A percentile compares a stretch with the other conserved stretches of the same genome.
These are phyloP conservation scores for Cryptotermes secundus DNA, from an alignment of 1,140 invertebrate species.

Conservation along the genomic window DNA sequence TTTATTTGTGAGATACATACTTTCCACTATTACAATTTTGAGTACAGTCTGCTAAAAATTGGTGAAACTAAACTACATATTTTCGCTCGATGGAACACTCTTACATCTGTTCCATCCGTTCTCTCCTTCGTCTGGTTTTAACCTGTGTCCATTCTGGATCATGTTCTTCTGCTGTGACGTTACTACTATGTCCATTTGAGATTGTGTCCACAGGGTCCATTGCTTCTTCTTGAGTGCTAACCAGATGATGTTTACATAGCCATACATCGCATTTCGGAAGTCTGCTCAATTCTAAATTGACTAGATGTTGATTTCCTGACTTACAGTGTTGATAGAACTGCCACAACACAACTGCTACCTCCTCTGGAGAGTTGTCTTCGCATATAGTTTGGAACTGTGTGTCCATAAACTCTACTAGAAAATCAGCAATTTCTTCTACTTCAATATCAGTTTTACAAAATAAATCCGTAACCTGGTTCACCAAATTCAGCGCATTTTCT, in stretches of 20 bases:
- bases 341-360: slow-evolving; percentile 51
- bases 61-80: no score
- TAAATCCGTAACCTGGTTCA: slow-evolving; percentile 50
- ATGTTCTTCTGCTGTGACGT: slow-evolving; percentile 49
- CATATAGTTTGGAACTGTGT: slow-evolving; percentile 65
- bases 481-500: slow-evolving; percentile 58
- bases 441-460: background rate
- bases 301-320: slow-evolving; percentile 46
- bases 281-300: slow-evolving; percentile 40
- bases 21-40: no score
- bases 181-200: background rate
- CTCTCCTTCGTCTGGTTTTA: slow-evolving; percentile 51
- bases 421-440: slow-evolving; percentile 55
- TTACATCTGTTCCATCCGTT: background rate
- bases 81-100: no score
- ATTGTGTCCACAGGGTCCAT: background rate
- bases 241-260: background rate
- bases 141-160: slow-evolving; percentile 57
- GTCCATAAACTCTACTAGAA: slow-evolving; percentile 63
- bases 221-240: background rate
- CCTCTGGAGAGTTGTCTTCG: slow-evolving; percentile 60
- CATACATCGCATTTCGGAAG: background rate
- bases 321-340: slow-evolving; percentile 49
- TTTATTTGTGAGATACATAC: no score
- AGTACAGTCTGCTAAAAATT: no score